Conservation (phyloP, 2,113 vertebrate species). For the Regulus satrapa region DNA sequence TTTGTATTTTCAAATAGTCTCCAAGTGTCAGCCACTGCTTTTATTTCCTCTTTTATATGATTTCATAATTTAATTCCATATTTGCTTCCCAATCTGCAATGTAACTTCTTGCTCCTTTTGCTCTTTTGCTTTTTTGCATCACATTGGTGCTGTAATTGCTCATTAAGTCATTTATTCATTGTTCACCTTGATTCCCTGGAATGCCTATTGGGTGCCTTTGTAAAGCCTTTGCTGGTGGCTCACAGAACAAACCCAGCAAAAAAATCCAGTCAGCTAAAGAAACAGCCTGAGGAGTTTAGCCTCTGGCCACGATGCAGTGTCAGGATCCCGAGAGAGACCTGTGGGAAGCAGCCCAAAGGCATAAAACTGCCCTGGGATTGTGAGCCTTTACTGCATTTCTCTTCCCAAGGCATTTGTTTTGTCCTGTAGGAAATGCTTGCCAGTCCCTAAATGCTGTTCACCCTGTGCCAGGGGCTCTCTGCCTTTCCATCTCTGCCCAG, state of each 20-base stretch:
- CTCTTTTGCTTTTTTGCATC: background rate
- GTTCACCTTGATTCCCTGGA: rapidly evolving
- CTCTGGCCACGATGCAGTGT: rapidly evolving
- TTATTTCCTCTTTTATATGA: background rate
- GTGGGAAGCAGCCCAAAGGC: background rate
- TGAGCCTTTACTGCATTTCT: background rate
- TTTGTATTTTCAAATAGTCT: background rate
- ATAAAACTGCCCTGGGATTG: rapidly evolving
- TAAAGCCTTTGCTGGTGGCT: background rate
- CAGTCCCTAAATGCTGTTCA: background rate
- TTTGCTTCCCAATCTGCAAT: background rate
- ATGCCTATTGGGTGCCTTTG: background rate
- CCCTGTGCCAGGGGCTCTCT: background rate
- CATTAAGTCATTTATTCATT: background rate
- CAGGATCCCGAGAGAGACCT: rapidly evolving
- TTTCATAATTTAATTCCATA: background rate
- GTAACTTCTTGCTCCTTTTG: background rate
- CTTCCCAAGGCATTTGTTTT: background rate
- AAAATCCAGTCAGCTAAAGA: background rate
- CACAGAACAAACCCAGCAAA: background rate
- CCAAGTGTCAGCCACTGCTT: background rate
- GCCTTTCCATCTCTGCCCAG: background rate
- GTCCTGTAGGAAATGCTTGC: too few species aligned
- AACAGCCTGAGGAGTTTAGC: background rate
- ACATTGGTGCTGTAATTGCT: background rate